Percentiles rank a stretch among this genome's conserved stretches.
These are phyloP conservation scores for Argopecten irradians DNA, from an alignment of 1,140 invertebrate species.

Conservation along the genomic window DNA sequence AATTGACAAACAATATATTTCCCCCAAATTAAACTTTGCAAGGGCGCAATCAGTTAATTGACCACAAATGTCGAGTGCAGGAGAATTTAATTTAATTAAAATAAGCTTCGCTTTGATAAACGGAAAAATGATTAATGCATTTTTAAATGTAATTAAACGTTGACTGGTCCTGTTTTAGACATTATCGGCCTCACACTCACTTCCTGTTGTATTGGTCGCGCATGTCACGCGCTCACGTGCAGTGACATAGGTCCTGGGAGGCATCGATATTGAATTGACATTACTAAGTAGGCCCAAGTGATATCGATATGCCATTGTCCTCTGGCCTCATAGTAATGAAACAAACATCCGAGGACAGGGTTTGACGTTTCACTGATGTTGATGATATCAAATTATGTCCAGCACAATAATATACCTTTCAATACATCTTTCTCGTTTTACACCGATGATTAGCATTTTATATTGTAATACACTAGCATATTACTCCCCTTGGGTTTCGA, in stretches of 20 bases:
- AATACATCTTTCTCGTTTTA: background rate
- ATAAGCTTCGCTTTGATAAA: background rate
- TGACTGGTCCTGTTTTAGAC: background rate
- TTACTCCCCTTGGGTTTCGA: background rate
- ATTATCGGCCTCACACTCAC: background rate
- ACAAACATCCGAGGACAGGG: background rate
- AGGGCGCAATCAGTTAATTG: background rate
- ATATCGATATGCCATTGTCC: background rate
- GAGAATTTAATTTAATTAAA: background rate
- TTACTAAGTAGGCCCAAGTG: slow-evolving; percentile 10
- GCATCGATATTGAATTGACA: background rate
- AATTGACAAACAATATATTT: background rate
- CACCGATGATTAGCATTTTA: background rate
- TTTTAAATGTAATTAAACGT: slow-evolving; percentile 24
- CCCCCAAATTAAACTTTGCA: background rate
- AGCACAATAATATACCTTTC: background rate
- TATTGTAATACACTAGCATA: background rate
- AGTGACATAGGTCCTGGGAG: background rate
- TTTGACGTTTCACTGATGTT: background rate
- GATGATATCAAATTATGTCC: background rate
- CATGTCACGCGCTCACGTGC: slow-evolving; percentile 13
- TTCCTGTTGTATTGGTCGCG: slow-evolving; percentile 7
- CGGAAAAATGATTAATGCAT: background rate
- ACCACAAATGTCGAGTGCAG: background rate
- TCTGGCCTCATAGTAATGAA: background rate